Conservation (phyloP, 2,888 invertebrate genomes). For the Cheilosia scutellata region DNA sequence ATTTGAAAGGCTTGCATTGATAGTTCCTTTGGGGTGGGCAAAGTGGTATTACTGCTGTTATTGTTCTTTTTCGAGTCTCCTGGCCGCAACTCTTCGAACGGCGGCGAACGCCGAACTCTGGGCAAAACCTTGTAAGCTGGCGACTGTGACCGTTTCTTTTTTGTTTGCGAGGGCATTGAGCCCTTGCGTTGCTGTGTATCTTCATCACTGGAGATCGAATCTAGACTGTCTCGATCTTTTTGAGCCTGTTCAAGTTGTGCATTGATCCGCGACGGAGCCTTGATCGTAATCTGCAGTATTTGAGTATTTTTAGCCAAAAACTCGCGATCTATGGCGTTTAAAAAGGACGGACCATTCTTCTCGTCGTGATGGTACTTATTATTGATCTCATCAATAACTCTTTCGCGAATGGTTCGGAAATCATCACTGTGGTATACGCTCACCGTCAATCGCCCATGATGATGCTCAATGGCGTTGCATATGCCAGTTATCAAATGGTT, state of each 20-base stretch:
- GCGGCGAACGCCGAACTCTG: slow-evolving; percentile 79
- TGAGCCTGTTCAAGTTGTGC: slow-evolving; percentile 35
- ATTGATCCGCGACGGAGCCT: slow-evolving; percentile 83
- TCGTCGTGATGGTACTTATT: slow-evolving; percentile 89
- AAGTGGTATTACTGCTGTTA: not conserved
- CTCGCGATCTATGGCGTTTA: slow-evolving; percentile 84
- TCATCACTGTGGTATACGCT: slow-evolving; percentile 88
- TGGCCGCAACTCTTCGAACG: slow-evolving; percentile 70
- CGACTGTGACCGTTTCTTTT: slow-evolving; percentile 78
- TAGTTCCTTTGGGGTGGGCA: slow-evolving; percentile 82
- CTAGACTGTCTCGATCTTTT: slow-evolving; percentile 76
- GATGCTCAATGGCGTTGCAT: slow-evolving; percentile 89
- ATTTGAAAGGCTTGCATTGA: slow-evolving; percentile 82
- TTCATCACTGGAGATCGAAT: slow-evolving; percentile 80
- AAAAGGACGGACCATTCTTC: slow-evolving; percentile 85
- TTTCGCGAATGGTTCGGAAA: slow-evolving; percentile 88
- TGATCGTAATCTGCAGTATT: slow-evolving; percentile 76
- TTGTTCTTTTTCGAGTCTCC: slow-evolving; percentile 43
- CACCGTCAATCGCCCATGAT: slow-evolving; percentile 89
- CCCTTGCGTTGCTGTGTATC: slow-evolving; percentile 78
- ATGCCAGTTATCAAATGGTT: slow-evolving; percentile 85
- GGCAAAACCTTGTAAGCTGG: slow-evolving; percentile 78
- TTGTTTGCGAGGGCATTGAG: slow-evolving; percentile 79
- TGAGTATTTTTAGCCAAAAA: slow-evolving; percentile 78
- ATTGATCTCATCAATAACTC: slow-evolving; percentile 87